Percentiles rank a stretch among this genome's conserved stretches.
phyloP scores from a whole-genome alignment of 1,140 invertebrate species.

The Drosophila busckii region DNA sequence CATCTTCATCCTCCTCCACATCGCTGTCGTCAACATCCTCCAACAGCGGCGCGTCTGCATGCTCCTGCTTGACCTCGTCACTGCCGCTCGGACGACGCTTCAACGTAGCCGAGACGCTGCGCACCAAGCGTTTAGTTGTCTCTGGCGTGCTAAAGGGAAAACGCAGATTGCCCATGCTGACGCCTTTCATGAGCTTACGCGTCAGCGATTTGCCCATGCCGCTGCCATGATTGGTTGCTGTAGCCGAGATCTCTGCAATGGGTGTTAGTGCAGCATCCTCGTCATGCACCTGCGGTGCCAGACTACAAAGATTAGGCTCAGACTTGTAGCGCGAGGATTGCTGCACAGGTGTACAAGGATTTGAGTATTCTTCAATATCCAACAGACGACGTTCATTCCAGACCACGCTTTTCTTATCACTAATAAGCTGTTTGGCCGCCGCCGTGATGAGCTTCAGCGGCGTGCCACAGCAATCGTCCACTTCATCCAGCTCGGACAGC shows the following conservation, averaged over 20 bases:
- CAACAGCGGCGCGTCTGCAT: conserved; percentile 35
- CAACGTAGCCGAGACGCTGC: conserved; percentile 62
- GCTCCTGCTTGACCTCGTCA: conserved; percentile 41
- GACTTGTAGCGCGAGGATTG: conserved; percentile 72
- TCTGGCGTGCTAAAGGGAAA: conserved; percentile 71
- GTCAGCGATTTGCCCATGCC: conserved; percentile 58
- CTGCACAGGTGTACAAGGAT: conserved; percentile 66
- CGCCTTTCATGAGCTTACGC: conserved; percentile 76
- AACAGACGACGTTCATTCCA: conserved; percentile 64
- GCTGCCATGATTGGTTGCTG: conserved; percentile 11
- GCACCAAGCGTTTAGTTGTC: conserved; percentile 66
- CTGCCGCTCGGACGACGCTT: conserved; percentile 47
- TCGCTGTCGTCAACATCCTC: conserved; percentile 61
- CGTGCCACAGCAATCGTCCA: conserved; percentile 53
- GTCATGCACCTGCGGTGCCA: conserved; percentile 47
- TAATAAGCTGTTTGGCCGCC: conserved; percentile 52
- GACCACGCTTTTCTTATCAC: conserved; percentile 60
- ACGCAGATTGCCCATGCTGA: conserved; percentile 74
- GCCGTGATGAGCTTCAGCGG: conserved; percentile 61
- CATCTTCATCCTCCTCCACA: conserved; percentile 26
- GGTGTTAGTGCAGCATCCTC: conserved; percentile 49
- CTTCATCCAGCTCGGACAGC: conserved; percentile 43
- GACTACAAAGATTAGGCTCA: conserved; percentile 71
- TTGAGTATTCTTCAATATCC: conserved; percentile 66
- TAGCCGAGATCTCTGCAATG: conserved; percentile 44